phyloP scores from a whole-genome alignment of 2,888 invertebrate genomes.

The Trypoxylon attenuatum region DNA sequence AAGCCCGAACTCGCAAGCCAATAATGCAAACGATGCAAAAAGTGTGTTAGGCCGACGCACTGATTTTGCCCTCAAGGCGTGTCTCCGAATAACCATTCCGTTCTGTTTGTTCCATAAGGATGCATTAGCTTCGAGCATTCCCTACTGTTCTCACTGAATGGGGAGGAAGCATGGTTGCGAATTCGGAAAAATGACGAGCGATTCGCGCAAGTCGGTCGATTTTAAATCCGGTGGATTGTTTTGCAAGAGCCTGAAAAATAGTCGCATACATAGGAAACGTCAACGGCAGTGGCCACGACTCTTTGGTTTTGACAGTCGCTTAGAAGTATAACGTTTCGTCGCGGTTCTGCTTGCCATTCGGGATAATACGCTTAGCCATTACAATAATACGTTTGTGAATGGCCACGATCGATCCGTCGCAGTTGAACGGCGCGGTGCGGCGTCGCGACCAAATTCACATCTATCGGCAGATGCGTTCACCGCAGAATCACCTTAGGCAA shows the following conservation, averaged over 20 bases:
- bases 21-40: too few relatives aligned
- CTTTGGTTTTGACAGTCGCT: conserved; percentile 33
- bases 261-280: neutral
- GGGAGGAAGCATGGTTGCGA: neutral
- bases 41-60: too few relatives aligned
- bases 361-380: conserved; percentile 31
- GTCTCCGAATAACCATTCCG: too few relatives aligned
- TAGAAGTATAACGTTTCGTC: conserved; percentile 9
- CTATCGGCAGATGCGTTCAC: neutral
- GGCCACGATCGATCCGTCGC: conserved; percentile 23
- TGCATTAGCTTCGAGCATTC: too few relatives aligned
- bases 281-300: neutral
- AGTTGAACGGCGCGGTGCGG: conserved; percentile 4
- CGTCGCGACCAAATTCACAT: conserved; percentile 24
- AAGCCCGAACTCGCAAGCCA: too few relatives aligned
- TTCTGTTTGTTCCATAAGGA: too few relatives aligned
- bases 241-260: conserved; percentile 2
- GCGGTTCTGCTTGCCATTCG: conserved; percentile 14
- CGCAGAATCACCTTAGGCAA: neutral
- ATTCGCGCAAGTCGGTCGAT: neutral
- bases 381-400: conserved; percentile 25
- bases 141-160: too few relatives aligned
- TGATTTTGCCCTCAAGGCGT: too few relatives aligned
- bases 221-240: neutral
- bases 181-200: too few relatives aligned